phyloP scores from a whole-genome alignment of 2,888 invertebrate species.

The Autographa pulchrina region DNA sequence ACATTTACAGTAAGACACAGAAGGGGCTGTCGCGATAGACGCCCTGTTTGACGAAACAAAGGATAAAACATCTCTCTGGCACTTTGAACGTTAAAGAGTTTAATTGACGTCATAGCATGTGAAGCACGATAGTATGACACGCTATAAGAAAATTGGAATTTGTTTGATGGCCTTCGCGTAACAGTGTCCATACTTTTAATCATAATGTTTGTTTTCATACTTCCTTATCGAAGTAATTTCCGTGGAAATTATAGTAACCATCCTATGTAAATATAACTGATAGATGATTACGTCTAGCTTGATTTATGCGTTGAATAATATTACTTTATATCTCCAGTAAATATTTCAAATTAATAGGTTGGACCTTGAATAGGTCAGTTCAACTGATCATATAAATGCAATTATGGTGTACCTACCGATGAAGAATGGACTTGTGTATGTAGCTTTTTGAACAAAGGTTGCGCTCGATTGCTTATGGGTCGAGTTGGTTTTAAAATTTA shows the following conservation, averaged over 20 bases:
- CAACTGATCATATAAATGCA: slow-evolving; percentile 25
- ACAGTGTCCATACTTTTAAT: background rate
- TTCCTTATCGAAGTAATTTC: slow-evolving; percentile 49
- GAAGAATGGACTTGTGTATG: slow-evolving; percentile 24
- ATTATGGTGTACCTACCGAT: slow-evolving; percentile 14
- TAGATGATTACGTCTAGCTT: slow-evolving; percentile 40
- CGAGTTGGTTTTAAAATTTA: slow-evolving; percentile 9
- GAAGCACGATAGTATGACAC: background rate
- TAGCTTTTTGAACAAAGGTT: slow-evolving; percentile 27
- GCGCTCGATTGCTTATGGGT: slow-evolving; percentile 27
- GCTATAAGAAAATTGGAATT: background rate
- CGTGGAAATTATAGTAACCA: slow-evolving; percentile 39
- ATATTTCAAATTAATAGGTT: slow-evolving; percentile 47
- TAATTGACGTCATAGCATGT: too few relatives aligned
- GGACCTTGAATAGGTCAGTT: slow-evolving; percentile 51
- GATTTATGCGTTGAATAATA: slow-evolving; percentile 49
- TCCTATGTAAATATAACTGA: slow-evolving; percentile 37
- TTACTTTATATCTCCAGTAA: slow-evolving; percentile 30
- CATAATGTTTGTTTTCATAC: slow-evolving; percentile 19
- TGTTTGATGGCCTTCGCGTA: background rate
- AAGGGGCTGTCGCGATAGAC: slow-evolving; percentile 28
- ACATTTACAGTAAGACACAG: slow-evolving; percentile 45
- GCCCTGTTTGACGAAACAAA: slow-evolving; percentile 31
- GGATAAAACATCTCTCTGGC: slow-evolving; percentile 36
- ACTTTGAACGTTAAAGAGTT: slow-evolving; percentile 24